A percentile compares a stretch with the other conserved stretches of the same genome.
Evolutionary conservation across 2,113 vertebrate species (phyloP).

Genomic region (Chauna torquata): DNA sequence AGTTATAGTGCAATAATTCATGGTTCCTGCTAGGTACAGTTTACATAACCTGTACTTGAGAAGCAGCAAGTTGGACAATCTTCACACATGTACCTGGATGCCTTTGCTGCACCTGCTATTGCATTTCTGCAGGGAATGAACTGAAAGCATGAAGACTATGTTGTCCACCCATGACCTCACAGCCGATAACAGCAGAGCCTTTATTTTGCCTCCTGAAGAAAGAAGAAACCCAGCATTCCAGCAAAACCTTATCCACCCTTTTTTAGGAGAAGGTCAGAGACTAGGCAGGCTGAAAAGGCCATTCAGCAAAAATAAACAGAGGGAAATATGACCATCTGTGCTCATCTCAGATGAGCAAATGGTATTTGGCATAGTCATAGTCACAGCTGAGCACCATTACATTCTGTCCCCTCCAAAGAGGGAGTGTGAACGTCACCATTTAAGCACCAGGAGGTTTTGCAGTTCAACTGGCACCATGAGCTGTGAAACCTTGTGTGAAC

Average conservation of each 20-base stretch:
- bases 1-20: not conserved
- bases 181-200: not conserved
- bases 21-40: not conserved
- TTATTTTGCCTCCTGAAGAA: not conserved
- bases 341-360: conserved; percentile 46
- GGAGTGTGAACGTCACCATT: conserved; percentile 60
- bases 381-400: conserved; percentile 66
- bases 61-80: not conserved
- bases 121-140: not conserved
- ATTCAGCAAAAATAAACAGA: conserved; percentile 65
- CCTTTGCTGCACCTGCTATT: not conserved
- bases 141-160: not conserved
- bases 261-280: conserved; percentile 62
- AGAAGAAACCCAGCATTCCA: not conserved
- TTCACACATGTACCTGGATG: not conserved
- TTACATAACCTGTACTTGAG: not conserved
- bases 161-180: not conserved
- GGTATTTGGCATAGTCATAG: conserved; percentile 46
- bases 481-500: not conserved
- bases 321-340: conserved; percentile 65
- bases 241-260: not conserved
- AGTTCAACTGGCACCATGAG: not conserved
- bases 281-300: conserved; percentile 66
- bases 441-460: conserved; percentile 56
- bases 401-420: conserved; percentile 42